Percentiles rank a stretch among this genome's conserved stretches.
phyloP scores from a whole-genome alignment of 2,888 invertebrate genomes.

The Acleris emargana region DNA sequence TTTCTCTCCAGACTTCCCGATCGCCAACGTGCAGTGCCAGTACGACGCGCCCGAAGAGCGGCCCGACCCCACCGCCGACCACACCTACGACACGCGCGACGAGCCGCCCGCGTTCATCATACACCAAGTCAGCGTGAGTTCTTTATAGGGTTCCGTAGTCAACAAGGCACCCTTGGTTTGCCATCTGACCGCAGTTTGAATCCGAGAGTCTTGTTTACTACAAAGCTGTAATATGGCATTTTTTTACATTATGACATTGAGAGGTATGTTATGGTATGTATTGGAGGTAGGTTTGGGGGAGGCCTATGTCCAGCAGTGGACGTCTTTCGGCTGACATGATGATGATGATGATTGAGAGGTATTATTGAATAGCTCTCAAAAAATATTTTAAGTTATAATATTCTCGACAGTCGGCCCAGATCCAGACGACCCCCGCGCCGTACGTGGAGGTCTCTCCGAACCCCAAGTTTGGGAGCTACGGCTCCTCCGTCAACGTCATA shows the following conservation, averaged over 20 bases:
- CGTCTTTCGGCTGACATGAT: too few species aligned
- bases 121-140: slow-evolving; percentile 60
- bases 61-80: slow-evolving; percentile 56
- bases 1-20: slow-evolving; percentile 71
- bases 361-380: too few species aligned
- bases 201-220: too few species aligned
- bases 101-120: slow-evolving; percentile 80
- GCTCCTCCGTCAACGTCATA: slow-evolving; percentile 68
- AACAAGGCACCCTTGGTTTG: too few species aligned
- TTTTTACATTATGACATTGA: too few species aligned
- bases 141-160: too few species aligned
- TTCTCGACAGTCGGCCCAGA: slow-evolving; percentile 7
- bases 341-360: too few species aligned
- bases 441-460: slow-evolving; percentile 64
- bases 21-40: slow-evolving; percentile 86
- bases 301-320: too few species aligned
- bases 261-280: too few species aligned
- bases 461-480: slow-evolving; percentile 52
- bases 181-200: too few species aligned
- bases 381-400: neutral
- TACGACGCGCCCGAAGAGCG: slow-evolving; percentile 75
- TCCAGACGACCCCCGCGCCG: slow-evolving; percentile 43
- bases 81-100: slow-evolving; percentile 73
- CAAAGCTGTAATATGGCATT: too few species aligned
- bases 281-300: too few species aligned